Conservation (phyloP, 2,797 vertebrate genomes). For the Lutjanus argentimaculatus region DNA sequence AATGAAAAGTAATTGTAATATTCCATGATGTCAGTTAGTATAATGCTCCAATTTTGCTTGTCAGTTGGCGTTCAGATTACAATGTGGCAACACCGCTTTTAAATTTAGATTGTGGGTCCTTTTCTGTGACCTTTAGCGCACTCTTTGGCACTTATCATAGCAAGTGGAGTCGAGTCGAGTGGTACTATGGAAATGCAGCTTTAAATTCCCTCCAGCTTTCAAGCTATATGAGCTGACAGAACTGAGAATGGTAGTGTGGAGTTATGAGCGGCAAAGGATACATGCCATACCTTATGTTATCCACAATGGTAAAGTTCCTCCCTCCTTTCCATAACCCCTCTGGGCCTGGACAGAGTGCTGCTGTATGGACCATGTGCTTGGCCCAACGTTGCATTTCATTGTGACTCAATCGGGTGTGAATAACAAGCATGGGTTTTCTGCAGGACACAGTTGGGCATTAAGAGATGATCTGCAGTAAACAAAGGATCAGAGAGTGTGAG, state of each 20-base stretch:
- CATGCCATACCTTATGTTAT: slow-evolving; percentile 24
- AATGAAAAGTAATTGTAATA: slow-evolving; percentile 1
- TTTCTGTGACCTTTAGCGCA: slow-evolving; percentile 17
- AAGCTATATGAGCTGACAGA: slow-evolving; percentile 9
- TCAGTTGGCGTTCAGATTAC: no score
- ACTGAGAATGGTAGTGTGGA: not conserved
- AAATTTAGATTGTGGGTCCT: not conserved
- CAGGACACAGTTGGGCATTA: slow-evolving; percentile 54
- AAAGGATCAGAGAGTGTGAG: slow-evolving; percentile 62
- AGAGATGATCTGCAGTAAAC: slow-evolving; percentile 68
- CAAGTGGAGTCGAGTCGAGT: no score
- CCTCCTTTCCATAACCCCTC: slow-evolving; percentile 30
- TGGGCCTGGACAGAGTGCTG: slow-evolving; percentile 20
- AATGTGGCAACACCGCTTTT: not conserved
- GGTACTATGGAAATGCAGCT: no score
- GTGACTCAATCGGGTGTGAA: slow-evolving; percentile 72
- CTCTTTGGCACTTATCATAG: not conserved
- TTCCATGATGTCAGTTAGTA: not conserved
- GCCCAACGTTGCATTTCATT: slow-evolving; percentile 55
- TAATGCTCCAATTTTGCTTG: no score
- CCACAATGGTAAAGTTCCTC: slow-evolving; percentile 30
- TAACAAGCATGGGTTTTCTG: slow-evolving; percentile 61
- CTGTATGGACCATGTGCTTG: slow-evolving; percentile 38
- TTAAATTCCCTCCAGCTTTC: not conserved
- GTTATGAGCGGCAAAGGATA: not conserved